Conservation (phyloP, 2,888 invertebrate genomes). For the Adelphocoris suturalis region DNA sequence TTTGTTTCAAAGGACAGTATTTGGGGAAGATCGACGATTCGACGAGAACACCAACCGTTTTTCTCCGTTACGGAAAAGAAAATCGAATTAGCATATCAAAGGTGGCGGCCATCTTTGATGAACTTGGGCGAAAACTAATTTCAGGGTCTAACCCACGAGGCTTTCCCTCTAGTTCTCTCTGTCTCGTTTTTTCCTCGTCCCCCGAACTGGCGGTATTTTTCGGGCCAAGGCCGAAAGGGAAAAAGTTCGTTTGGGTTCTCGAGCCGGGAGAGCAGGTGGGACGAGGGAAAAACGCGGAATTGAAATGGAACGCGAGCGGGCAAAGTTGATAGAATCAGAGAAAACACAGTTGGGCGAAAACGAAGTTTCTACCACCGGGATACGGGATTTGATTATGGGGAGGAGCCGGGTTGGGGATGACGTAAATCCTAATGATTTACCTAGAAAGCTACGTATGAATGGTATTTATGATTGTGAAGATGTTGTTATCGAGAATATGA, state of each 20-base stretch:
- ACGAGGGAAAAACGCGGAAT: constrained; percentile 30
- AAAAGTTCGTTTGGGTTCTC: background rate
- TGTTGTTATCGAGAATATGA: too few species aligned
- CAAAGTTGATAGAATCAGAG: constrained; percentile 14
- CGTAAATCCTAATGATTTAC: background rate
- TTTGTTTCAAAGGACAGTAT: background rate
- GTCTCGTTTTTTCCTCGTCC: background rate
- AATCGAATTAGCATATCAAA: constrained; percentile 18
- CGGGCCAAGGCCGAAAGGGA: background rate
- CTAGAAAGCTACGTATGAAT: too few species aligned
- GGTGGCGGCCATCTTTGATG: constrained; percentile 28
- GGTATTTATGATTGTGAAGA: too few species aligned
- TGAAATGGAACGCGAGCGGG: background rate
- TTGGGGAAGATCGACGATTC: background rate
- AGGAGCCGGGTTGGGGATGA: background rate
- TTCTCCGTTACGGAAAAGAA: background rate
- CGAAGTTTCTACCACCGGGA: background rate
- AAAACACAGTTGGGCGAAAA: background rate
- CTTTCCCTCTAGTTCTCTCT: background rate
- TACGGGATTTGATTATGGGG: background rate
- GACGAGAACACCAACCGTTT: background rate
- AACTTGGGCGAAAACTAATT: constrained; percentile 18
- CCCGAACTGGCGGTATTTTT: background rate
- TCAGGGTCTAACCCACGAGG: background rate
- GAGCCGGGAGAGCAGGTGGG: background rate